A percentile compares a stretch with the other conserved stretches of the same genome.
These are phyloP conservation scores for Octodon degus DNA, from an alignment of 2,113 vertebrate species.

Conservation along the genomic window DNA sequence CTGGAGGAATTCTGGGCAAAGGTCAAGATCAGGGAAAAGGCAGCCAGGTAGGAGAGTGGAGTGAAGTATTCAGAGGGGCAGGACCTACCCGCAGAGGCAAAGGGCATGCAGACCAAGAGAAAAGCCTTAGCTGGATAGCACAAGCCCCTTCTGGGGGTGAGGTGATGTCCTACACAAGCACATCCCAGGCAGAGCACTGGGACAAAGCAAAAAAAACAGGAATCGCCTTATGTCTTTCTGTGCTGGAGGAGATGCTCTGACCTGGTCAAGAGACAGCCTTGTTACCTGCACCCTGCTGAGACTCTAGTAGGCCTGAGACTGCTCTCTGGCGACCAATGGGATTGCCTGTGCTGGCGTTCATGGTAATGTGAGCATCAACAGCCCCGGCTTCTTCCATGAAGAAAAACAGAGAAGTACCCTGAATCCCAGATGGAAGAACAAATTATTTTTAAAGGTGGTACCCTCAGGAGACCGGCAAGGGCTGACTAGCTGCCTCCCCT, in stretches of 20 bases:
- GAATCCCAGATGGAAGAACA: constrained; percentile 21
- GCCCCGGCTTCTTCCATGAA: constrained; percentile 1
- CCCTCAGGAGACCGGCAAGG: background rate
- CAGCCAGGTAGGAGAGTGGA: background rate
- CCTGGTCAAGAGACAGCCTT: background rate
- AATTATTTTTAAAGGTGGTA: background rate
- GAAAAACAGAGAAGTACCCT: constrained; percentile 37
- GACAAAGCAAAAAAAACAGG: background rate
- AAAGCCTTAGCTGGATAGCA: background rate
- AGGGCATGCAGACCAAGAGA: background rate
- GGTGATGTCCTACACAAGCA: background rate
- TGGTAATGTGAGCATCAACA: background rate
- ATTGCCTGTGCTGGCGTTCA: background rate
- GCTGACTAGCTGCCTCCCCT: background rate
- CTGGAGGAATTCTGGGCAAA: background rate
- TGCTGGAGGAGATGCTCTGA: background rate
- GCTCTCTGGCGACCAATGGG: background rate
- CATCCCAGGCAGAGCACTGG: fast-evolving
- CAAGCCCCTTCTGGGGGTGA: fast-evolving
- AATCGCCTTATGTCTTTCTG: background rate
- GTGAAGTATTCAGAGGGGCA: too few relatives aligned
- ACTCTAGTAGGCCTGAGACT: background rate
- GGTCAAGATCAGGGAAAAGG: background rate
- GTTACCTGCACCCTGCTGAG: background rate
- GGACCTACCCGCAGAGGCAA: background rate